phyloP scores from a whole-genome alignment of 2,888 invertebrate genomes.

The Agrotis clavis region DNA sequence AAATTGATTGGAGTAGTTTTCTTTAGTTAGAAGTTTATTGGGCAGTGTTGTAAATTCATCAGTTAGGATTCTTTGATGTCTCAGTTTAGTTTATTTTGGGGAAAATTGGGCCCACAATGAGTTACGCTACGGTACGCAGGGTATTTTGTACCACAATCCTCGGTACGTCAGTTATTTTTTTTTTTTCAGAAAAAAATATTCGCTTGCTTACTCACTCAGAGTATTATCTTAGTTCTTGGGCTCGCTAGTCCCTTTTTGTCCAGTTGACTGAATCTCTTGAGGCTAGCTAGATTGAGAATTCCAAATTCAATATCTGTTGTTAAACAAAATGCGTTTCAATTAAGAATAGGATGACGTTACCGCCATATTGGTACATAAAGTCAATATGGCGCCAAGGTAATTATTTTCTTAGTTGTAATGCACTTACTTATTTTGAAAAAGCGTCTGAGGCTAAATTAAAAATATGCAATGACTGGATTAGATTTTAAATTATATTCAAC shows the following conservation, averaged over 20 bases:
- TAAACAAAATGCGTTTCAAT: neutral
- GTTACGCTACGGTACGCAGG: neutral
- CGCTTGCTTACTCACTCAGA: neutral
- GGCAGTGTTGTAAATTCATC: conserved; percentile 39
- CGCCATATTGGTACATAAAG: no score
- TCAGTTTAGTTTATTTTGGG: neutral
- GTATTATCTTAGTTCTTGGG: neutral
- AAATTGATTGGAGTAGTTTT: conserved; percentile 52
- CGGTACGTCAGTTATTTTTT: neutral
- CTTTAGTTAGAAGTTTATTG: conserved; percentile 27
- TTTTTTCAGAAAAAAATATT: neutral
- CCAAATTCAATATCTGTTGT: neutral
- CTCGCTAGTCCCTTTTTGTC: neutral
- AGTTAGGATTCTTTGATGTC: neutral
- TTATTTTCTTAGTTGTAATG: no score
- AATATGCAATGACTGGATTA: neutral
- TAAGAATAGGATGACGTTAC: no score
- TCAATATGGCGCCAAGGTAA: no score
- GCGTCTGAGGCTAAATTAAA: conserved; percentile 40
- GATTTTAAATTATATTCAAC: neutral
- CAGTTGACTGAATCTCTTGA: neutral
- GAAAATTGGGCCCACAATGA: neutral
- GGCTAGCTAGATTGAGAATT: no score
- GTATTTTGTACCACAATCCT: neutral
- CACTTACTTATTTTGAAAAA: neutral